A percentile compares a stretch with the other conserved stretches of the same genome.
phyloP scores from a whole-genome alignment of 1,140 invertebrate species.

The Drosophila albomicans region DNA sequence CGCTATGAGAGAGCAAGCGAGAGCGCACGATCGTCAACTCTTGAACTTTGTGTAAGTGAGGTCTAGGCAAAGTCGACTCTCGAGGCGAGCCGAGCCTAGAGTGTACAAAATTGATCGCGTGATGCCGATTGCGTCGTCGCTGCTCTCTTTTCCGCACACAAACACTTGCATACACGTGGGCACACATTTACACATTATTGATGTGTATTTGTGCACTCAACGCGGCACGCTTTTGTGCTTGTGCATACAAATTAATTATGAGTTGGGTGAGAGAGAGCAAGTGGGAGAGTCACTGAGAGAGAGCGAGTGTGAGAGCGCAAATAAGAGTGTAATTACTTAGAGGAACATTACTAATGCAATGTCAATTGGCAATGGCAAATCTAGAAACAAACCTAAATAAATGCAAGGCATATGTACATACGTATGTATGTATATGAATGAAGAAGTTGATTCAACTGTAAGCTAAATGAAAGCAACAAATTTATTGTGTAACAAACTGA shows the following conservation, averaged over 20 bases:
- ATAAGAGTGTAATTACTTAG: slow-evolving; percentile 45
- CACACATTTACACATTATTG: slow-evolving; percentile 8
- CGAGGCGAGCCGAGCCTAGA: neutral
- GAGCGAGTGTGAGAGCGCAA: slow-evolving; percentile 20
- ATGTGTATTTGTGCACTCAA: slow-evolving; percentile 31
- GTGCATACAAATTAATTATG: slow-evolving; percentile 36
- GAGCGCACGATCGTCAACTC: slow-evolving; percentile 20
- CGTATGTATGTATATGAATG: slow-evolving; percentile 27
- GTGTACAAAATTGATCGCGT: slow-evolving; percentile 60
- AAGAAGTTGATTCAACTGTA: slow-evolving; percentile 49
- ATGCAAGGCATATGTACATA: neutral
- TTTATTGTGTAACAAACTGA: slow-evolving; percentile 80
- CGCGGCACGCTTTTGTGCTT: slow-evolving; percentile 46
- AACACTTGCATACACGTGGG: slow-evolving; percentile 45
- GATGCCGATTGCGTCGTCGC: slow-evolving; percentile 52
- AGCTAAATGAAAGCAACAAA: slow-evolving; percentile 57
- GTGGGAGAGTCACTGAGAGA: neutral
- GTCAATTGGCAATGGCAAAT: slow-evolving; percentile 40
- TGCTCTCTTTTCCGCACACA: slow-evolving; percentile 11
- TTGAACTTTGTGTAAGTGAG: slow-evolving; percentile 47
- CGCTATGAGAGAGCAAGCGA: slow-evolving; percentile 6
- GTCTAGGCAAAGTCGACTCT: slow-evolving; percentile 37
- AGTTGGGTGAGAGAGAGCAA: slow-evolving; percentile 4
- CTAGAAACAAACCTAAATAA: slow-evolving; percentile 14
- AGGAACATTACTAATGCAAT: slow-evolving; percentile 43